These are phyloP conservation scores for Muntiacus reevesi DNA, from an alignment of 2,113 vertebrate genomes.

Conservation along the genomic window DNA sequence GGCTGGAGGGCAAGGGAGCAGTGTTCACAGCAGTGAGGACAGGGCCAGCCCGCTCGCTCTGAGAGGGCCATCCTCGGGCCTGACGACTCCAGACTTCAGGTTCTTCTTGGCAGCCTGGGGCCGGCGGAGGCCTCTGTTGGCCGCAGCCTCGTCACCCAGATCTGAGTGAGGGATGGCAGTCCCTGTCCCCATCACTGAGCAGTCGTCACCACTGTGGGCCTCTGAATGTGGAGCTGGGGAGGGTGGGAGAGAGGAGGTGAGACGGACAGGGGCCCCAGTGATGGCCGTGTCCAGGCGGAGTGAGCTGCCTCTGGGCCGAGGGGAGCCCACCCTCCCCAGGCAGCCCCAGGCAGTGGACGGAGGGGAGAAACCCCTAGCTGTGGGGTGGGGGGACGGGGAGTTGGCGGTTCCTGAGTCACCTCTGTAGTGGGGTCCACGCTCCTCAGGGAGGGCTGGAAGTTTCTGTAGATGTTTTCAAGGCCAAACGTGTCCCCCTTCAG, in stretches of 20 bases:
- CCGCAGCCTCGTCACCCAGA: rapidly evolving
- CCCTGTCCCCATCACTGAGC: not conserved
- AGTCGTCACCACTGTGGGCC: not conserved
- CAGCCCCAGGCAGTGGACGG: not conserved
- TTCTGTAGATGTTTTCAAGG: not conserved
- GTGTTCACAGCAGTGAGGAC: not conserved
- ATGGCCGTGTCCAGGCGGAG: not conserved
- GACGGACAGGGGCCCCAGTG: not conserved
- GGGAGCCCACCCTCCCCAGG: not conserved
- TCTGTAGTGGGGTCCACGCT: not conserved
- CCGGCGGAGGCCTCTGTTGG: not conserved
- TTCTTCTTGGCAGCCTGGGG: not conserved
- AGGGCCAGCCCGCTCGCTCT: not conserved
- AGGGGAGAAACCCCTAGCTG: not conserved
- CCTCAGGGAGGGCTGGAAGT: not conserved
- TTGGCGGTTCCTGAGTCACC: not conserved
- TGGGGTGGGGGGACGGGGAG: not conserved
- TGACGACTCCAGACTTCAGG: not conserved
- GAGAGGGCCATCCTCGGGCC: not conserved
- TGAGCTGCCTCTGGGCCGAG: not conserved
- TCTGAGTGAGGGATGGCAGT: not conserved
- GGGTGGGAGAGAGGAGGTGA: not conserved
- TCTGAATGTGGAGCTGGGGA: conserved; percentile 8
- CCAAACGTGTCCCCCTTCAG: not conserved
- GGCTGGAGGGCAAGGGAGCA: not conserved